Evolutionary conservation across 2,113 vertebrate genomes (phyloP).

Genomic region (Tetraodon nigroviridis): DNA sequence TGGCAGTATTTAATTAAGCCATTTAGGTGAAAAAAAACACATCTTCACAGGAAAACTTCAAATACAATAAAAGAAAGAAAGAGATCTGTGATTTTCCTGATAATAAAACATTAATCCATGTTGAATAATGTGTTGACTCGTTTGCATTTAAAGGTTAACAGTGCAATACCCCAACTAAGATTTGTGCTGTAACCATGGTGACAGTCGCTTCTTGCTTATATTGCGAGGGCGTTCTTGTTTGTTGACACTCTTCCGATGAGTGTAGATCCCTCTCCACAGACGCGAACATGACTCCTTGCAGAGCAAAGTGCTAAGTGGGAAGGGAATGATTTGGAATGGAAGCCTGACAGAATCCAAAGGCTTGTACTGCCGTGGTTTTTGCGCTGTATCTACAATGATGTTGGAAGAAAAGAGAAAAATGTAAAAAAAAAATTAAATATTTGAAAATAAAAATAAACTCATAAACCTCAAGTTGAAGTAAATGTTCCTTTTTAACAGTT

Average conservation of each 20-base stretch:
- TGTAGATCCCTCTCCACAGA: constrained; percentile 5
- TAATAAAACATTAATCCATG: not conserved
- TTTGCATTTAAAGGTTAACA: constrained; percentile 10
- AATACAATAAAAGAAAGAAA: no score
- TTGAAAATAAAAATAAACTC: no score
- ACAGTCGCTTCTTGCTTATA: not conserved
- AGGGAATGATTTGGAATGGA: constrained; percentile 1
- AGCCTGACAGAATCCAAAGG: not conserved
- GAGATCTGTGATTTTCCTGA: no score
- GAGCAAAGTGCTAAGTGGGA: constrained; percentile 3
- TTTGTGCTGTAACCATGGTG: constrained; percentile 6
- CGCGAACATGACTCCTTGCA: constrained; percentile 1
- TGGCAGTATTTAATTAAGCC: no score
- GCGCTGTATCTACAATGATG: no score
- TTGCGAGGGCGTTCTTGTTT: not conserved
- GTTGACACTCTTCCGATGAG: constrained; percentile 17
- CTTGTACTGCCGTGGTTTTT: not conserved
- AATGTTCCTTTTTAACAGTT: no score
- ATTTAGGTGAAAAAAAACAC: no score
- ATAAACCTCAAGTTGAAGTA: no score
- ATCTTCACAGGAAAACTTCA: no score
- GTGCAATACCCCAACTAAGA: not conserved
- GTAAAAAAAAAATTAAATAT: no score
- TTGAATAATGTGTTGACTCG: not conserved
- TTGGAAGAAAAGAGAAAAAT: no score